Evolutionary conservation across 2,888 invertebrate genomes (phyloP), one percentile per base, ranked within the genome.

Genomic region (Azorinus chamasolen): DNA sequence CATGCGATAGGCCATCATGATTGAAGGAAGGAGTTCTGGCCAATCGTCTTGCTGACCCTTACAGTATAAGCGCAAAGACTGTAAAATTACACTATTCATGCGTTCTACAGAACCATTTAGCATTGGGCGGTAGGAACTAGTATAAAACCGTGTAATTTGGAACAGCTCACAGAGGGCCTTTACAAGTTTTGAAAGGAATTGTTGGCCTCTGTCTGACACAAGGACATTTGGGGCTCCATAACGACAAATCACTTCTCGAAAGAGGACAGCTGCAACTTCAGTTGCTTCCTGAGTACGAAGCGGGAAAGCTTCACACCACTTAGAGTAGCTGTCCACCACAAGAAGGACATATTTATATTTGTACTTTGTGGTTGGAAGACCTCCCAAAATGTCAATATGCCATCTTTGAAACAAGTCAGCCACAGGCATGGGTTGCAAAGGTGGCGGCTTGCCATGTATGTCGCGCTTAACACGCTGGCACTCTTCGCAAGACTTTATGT

Each of bases 1-100:
- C 10, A 41, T 37, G 10, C 78, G 51, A 25, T 78, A 80, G 1
- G 77, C 72, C 83, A 83, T 81, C 66, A 84, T 59, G 2, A 84
- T 69, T 3, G 37, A 12, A 14, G 83, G 78, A 10, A 82, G 12
- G 4, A 77, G 18, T 39, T 79, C 59, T 39, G 66, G 55, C 78
- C 80, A 83, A 45, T 76, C 55, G 14, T 64, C 61, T 37, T 83
- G 79, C 22, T 68, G 24, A 0, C 58, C 63, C 43, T 76, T 71
- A 37, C 61, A 66, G 41, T 81, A 81, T 16, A 68, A 20, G 22
- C 79, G 24, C 1, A 84, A 20, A 18, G 76, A 22, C 72, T 84
- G 83, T 0, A 73, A 68, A 16, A 83, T 71, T 12, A 53, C 59
- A 24, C 68, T 71, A 48, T 84, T 84, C 61, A 61, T 77, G 4